These are phyloP conservation scores for Porites divaricata DNA, from an alignment of 92 coral and sea anemone species.

Conservation along the genomic window DNA sequence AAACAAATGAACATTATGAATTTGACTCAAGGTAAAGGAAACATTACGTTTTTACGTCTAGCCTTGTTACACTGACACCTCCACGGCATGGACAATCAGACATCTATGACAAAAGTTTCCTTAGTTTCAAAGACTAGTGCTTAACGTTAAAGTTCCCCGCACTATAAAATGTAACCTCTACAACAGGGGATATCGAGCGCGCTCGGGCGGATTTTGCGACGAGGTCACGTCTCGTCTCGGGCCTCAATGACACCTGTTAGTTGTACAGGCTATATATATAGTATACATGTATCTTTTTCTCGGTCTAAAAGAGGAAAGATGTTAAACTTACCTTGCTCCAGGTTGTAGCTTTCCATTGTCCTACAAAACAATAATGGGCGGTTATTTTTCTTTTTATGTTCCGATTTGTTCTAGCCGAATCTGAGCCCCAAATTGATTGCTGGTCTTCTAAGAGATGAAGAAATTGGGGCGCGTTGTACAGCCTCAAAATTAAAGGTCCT, in stretches of 20 bases:
- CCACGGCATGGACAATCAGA: too few relatives aligned
- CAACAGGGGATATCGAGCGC: too few relatives aligned
- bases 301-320: background rate
- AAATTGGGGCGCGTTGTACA: background rate
- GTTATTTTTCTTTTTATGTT: background rate
- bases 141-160: too few relatives aligned
- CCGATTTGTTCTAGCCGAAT: background rate
- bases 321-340: constrained; percentile 79
- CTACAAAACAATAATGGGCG: constrained; percentile 23
- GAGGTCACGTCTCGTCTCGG: too few relatives aligned
- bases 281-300: background rate
- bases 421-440: background rate
- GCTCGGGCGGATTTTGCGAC: too few relatives aligned
- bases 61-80: too few relatives aligned
- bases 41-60: background rate
- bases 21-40: background rate
- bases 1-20: background rate
- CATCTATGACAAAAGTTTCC: too few relatives aligned
- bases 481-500: background rate
- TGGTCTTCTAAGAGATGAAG: background rate
- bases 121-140: too few relatives aligned
- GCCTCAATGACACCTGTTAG: too few relatives aligned
- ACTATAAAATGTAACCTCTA: too few relatives aligned
- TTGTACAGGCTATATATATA: background rate
- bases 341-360: constrained; percentile 70